phyloP scores from a whole-genome alignment of 1,140 invertebrate species.

The Neodiprion virginianus region DNA sequence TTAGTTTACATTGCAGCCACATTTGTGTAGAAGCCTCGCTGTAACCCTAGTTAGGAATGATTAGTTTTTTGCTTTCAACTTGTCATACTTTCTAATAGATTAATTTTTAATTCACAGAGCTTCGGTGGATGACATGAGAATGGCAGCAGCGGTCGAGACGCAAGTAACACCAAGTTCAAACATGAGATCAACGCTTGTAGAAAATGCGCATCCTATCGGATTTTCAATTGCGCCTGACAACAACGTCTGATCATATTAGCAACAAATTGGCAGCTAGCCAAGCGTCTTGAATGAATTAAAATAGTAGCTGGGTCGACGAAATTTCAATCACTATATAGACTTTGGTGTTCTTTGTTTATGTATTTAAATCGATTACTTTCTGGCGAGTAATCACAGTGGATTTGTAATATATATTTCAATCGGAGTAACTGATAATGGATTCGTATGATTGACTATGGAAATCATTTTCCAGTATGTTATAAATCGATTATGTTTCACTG shows the following conservation, averaged over 20 bases:
- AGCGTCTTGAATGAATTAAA: background rate
- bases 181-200: constrained; percentile 73
- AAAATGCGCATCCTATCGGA: constrained; percentile 78
- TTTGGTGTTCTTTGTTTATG: background rate
- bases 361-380: background rate
- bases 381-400: background rate
- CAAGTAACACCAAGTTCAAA: constrained; percentile 49
- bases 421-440: background rate
- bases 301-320: background rate
- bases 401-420: background rate
- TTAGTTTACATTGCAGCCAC: too few species aligned
- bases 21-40: too few species aligned
- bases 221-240: constrained; percentile 73
- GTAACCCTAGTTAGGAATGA: too few species aligned
- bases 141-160: constrained; percentile 63
- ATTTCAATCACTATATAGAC: too few species aligned
- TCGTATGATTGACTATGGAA: background rate
- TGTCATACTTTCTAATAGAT: too few species aligned
- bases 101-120: constrained; percentile 64
- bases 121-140: constrained; percentile 77
- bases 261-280: constrained; percentile 15
- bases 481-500: too few species aligned
- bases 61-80: too few species aligned
- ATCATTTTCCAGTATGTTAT: too few species aligned
- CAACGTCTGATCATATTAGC: constrained; percentile 64